These are phyloP conservation scores for Miltochrista miniata DNA, from an alignment of 2,888 invertebrate genomes.

Conservation along the genomic window DNA sequence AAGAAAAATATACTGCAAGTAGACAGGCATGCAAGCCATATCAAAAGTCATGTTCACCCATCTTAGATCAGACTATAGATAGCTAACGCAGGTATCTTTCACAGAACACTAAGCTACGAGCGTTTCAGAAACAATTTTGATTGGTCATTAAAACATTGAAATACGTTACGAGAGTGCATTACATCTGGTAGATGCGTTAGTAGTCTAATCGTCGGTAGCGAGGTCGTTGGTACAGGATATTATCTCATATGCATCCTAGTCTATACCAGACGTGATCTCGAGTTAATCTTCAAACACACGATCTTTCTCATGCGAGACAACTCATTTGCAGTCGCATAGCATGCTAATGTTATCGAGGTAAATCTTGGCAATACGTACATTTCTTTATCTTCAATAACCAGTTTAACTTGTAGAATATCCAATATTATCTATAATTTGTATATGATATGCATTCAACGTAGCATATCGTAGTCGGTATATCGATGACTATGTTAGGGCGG, in stretches of 20 bases:
- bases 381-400: slow-evolving; percentile 55
- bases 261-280: slow-evolving; percentile 45
- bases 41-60: too few relatives aligned
- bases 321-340: slow-evolving; percentile 30
- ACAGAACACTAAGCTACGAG: too few relatives aligned
- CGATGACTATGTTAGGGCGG: slow-evolving; percentile 63
- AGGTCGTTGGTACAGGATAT: slow-evolving; percentile 46
- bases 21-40: too few relatives aligned
- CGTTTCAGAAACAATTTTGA: too few relatives aligned
- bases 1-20: too few relatives aligned
- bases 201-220: slow-evolving; percentile 36
- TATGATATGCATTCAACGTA: slow-evolving; percentile 62
- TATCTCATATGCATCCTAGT: slow-evolving; percentile 42
- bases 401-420: slow-evolving; percentile 71
- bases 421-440: slow-evolving; percentile 52
- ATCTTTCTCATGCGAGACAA: slow-evolving; percentile 44
- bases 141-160: slow-evolving; percentile 10
- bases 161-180: slow-evolving; percentile 32
- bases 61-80: too few relatives aligned
- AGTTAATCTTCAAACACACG: slow-evolving; percentile 38
- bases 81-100: too few relatives aligned
- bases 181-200: slow-evolving; percentile 46
- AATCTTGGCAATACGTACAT: slow-evolving; percentile 58
- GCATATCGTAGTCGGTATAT: slow-evolving; percentile 60
- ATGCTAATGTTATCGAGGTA: slow-evolving; percentile 40